These are phyloP conservation scores for Morone saxatilis DNA, from an alignment of 2,113 vertebrate species.

Conservation along the genomic window DNA sequence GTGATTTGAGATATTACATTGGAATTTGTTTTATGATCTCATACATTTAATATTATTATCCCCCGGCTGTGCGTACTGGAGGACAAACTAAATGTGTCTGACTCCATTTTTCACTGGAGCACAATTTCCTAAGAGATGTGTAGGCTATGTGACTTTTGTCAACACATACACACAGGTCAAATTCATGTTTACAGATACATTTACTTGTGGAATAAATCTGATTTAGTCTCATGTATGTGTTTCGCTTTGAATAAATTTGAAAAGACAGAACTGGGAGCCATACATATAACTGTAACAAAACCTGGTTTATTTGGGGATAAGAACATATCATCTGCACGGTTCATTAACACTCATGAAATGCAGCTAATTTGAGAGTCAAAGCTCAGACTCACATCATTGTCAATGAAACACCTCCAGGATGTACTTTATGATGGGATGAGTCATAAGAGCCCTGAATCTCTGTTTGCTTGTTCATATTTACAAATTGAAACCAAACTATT, in stretches of 20 bases:
- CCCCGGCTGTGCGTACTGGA: slow-evolving; percentile 7
- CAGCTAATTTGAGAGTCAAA: slow-evolving; percentile 66
- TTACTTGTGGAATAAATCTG: slow-evolving; percentile 23
- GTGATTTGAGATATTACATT: slow-evolving; percentile 45
- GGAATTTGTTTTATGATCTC: slow-evolving; percentile 31
- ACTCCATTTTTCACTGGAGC: slow-evolving; percentile 8
- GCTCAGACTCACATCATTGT: slow-evolving; percentile 56
- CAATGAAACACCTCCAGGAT: slow-evolving; percentile 57
- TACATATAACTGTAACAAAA: slow-evolving; percentile 33
- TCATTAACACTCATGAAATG: slow-evolving; percentile 63
- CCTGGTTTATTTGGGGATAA: slow-evolving; percentile 54
- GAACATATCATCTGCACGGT: slow-evolving; percentile 48
- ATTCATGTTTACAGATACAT: slow-evolving; percentile 7
- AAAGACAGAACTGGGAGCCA: slow-evolving; percentile 36
- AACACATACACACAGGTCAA: slow-evolving; percentile 9
- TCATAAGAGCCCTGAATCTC: slow-evolving; percentile 63
- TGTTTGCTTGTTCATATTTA: slow-evolving; percentile 66
- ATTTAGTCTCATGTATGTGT: slow-evolving; percentile 21
- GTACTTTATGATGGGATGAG: slow-evolving; percentile 57
- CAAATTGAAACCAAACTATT: slow-evolving; percentile 58
- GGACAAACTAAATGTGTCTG: slow-evolving; percentile 24
- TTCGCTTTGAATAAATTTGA: slow-evolving; percentile 2
- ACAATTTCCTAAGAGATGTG: slow-evolving; percentile 7
- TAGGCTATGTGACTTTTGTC: slow-evolving; percentile 14
- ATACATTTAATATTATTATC: slow-evolving; percentile 42